A percentile compares a stretch with the other conserved stretches of the same genome.
These are phyloP conservation scores for Zaprionus inermis DNA, from an alignment of 1,140 invertebrate genomes.

Conservation along the genomic window DNA sequence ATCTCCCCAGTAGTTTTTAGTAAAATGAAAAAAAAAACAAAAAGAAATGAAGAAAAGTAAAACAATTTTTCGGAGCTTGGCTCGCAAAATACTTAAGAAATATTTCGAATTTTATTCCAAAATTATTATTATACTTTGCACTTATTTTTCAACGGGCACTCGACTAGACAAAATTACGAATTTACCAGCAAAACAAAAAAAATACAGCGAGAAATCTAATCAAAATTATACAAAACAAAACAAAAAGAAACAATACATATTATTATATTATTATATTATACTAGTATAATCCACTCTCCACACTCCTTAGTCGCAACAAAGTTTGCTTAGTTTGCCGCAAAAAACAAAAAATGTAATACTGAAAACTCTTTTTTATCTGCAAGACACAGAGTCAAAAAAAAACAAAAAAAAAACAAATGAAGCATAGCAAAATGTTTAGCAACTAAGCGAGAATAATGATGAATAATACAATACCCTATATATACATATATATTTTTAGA, in stretches of 20 bases:
- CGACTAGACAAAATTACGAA: slow-evolving; percentile 66
- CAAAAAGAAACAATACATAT: slow-evolving; percentile 37
- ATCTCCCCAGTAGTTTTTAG: slow-evolving; percentile 56
- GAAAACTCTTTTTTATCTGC: slow-evolving; percentile 47
- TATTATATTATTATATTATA: slow-evolving; percentile 24
- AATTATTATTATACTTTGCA: slow-evolving; percentile 56
- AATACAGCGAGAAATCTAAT: slow-evolving; percentile 27
- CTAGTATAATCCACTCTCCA: slow-evolving; percentile 8
- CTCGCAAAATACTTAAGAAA: slow-evolving; percentile 19
- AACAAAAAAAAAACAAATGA: not conserved
- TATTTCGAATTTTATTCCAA: slow-evolving; percentile 34
- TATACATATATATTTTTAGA: slow-evolving; percentile 75
- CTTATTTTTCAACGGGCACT: slow-evolving; percentile 63
- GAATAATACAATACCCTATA: slow-evolving; percentile 20
- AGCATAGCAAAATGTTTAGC: slow-evolving; percentile 59
- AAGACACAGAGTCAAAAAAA: slow-evolving; percentile 8
- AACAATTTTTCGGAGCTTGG: slow-evolving; percentile 44
- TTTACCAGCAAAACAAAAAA: slow-evolving; percentile 54
- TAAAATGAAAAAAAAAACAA: not conserved
- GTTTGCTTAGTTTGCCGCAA: slow-evolving; percentile 23
- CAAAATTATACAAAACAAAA: slow-evolving; percentile 56
- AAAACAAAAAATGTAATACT: slow-evolving; percentile 6
- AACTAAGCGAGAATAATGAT: too few species aligned
- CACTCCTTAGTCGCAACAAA: slow-evolving; percentile 30
- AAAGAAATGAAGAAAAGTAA: not conserved